Evolutionary conservation across 2,797 vertebrate genomes (phyloP), one percentile per base, ranked within the genome.

Genomic region (Bucorvus abyssinicus): DNA sequence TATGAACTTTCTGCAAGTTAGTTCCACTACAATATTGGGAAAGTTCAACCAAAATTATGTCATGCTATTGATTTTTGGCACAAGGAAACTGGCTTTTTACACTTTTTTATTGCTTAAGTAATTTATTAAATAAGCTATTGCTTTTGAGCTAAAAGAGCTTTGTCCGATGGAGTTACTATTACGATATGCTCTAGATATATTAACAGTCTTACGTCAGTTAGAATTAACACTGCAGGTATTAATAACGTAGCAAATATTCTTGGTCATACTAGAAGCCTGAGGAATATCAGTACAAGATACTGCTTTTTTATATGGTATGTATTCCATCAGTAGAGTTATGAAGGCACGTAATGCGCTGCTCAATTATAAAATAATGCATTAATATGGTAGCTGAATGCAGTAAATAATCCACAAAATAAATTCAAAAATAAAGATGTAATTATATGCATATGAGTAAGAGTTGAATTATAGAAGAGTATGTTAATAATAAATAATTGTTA

Each of bases 51-150:
- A 77, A 83, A 78, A 79, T 55, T 50, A 42, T 61, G 44, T 65
- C 15, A 40, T 80, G 34, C 21, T 86, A 49, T 93, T 92, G 71
- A 52, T 23, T 67, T 96, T 91, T 73, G 56, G 82, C 71, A 79
- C 61, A 87, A 88, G 76, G 18, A 34, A 64, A 94, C 76, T 64
- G 47, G 87, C 70, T 88, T 95, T 87, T 50, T n/a, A 65, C 14
- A n/a, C 57, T 59, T 57, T 70, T 82, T 53, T 83, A 69, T 84
- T 63, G 68, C 59, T 85, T 74, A 64, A 34, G 59, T 36, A 74
- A 84, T 91, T 93, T 91, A 68, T 89, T 92, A 80, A 94, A 90
- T 45, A 90, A 89, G 14, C 9, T n/a, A 23, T 73, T 89, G 59
- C 60, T 32, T 82, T 77, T 87, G 75, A 84, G 69, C 69, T n/a